Evolutionary conservation across 2,888 invertebrate genomes (phyloP).

Genomic region (Elmis aenea): DNA sequence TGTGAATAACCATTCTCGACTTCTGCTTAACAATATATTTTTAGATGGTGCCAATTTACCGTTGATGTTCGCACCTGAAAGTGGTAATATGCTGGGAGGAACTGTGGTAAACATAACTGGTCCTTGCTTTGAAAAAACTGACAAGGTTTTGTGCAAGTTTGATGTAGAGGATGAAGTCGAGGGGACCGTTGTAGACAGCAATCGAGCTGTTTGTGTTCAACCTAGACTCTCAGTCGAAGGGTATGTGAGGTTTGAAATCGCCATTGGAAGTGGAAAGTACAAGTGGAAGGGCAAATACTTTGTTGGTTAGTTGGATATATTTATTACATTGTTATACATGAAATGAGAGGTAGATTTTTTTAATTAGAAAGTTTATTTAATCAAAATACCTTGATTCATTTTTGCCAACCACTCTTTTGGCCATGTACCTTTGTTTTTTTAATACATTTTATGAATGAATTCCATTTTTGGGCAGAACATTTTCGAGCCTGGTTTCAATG

Average conservation of each 20-base stretch:
- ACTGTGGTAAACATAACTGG: slow-evolving; percentile 95
- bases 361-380: no score
- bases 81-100: slow-evolving; percentile 96
- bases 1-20: background rate
- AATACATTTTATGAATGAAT: no score
- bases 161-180: slow-evolving; percentile 70
- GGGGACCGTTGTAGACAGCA: slow-evolving; percentile 71
- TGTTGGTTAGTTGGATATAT: slow-evolving; percentile 62
- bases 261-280: slow-evolving; percentile 75
- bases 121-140: slow-evolving; percentile 77
- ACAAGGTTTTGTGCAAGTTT: slow-evolving; percentile 78
- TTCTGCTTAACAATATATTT: slow-evolving; percentile 13
- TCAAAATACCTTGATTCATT: no score
- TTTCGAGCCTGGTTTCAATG: no score
- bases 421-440: no score
- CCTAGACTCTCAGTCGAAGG: slow-evolving; percentile 85
- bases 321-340: no score
- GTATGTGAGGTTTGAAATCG: slow-evolving; percentile 80
- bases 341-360: no score
- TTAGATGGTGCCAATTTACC: slow-evolving; percentile 76
- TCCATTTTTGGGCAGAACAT: no score
- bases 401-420: no score
- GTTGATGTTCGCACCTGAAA: slow-evolving; percentile 87
- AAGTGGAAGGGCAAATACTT: slow-evolving; percentile 89
- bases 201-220: slow-evolving; percentile 85